Evolutionary conservation across 2,113 vertebrate species (phyloP).

Genomic region (Neotoma lepida): DNA sequence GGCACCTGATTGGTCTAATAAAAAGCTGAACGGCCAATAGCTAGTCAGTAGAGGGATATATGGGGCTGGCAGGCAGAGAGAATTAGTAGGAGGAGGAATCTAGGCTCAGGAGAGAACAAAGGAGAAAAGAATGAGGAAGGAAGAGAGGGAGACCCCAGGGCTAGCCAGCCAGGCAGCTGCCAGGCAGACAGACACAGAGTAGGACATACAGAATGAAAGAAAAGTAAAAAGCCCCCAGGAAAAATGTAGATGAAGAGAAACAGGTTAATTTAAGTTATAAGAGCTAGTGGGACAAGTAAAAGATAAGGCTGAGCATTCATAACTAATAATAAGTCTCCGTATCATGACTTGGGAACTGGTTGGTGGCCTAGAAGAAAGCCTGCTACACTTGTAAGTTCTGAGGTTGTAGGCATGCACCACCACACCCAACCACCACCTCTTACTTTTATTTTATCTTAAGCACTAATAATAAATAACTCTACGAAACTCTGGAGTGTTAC

Average conservation of each 20-base stretch:
- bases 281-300: neutral
- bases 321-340: neutral
- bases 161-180: too few relatives aligned
- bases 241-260: neutral
- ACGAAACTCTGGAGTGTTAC: slow-evolving; percentile 2
- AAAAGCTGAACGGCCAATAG: neutral
- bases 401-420: neutral
- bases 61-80: neutral
- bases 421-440: neutral
- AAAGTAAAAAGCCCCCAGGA: neutral
- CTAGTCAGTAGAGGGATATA: neutral
- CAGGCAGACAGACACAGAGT: neutral
- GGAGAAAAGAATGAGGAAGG: neutral
- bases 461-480: neutral
- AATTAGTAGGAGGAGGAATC: neutral
- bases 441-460: slow-evolving; percentile 27
- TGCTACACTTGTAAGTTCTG: neutral
- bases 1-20: neutral
- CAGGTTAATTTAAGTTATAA: neutral
- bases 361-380: neutral
- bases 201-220: neutral
- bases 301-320: neutral
- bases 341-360: neutral
- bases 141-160: neutral
- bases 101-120: neutral